Evolutionary conservation across 2,797 vertebrate species (phyloP), one percentile per base, ranked within the genome.

Genomic region (Sebastiscus albofasciatus): DNA sequence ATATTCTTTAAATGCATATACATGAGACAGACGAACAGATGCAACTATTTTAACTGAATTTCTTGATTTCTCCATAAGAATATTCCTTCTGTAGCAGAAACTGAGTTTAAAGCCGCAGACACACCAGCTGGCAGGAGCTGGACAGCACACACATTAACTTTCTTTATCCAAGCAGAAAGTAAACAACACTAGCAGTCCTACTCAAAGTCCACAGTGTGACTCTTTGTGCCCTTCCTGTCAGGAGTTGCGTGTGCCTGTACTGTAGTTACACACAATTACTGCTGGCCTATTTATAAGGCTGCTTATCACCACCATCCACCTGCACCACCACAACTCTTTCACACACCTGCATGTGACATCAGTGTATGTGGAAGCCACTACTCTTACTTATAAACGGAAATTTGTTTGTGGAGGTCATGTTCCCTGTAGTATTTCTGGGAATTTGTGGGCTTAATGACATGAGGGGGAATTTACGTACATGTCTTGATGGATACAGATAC

Each of bases 181-280:
- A 70, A 79, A 75, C 62, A 71, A 46, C 42, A 64, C 24, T 5
- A 72, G 5, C 71, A 79, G 62, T 1, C 7, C 6, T 22, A n/a
- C 1, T 76, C 34, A 73, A 70, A 68, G 81, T 83, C 22, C 80
- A 80, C 13, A 36, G 18, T 62, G 20, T 55, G 67, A 75, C 67
- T 66, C 62, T 46, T 22, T 3, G 24, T 82, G 60, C 29, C 42
- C 67, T 33, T 71, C 55, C 66, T 66, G 54, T 77, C 62, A 66
- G 33, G 56, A 26, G 20, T 12, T 52, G 5, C n/a, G 54, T 72
- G 39, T 26, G n/a, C 29, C 24, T 10, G 18, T 6, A 52, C 6
- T 33, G 52, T 9, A 55, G 59, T 24, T 39, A 66, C 24, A 27
- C 29, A 55, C 14, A 1, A 1, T 31, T 34, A 31, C 6, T 42